Evolutionary conservation across 2,797 vertebrate genomes (phyloP).

Genomic region (Hemibagrus guttatus): DNA sequence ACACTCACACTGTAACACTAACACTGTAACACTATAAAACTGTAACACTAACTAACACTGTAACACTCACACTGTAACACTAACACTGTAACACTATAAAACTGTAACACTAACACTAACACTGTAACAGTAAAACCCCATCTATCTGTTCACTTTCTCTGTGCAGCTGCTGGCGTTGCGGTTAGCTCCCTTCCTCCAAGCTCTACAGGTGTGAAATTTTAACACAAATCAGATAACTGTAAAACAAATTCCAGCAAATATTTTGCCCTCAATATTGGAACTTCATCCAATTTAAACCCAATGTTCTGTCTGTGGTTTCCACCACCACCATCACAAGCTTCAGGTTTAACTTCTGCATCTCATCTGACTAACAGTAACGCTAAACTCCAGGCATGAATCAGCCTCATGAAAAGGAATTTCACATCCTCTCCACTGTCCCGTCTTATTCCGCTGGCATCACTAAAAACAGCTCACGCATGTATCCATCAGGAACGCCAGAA

Average conservation of each 20-base stretch:
- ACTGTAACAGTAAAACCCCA: background rate
- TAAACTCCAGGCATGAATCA: constrained; percentile 1
- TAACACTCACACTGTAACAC: too few relatives aligned
- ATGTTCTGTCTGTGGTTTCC: background rate
- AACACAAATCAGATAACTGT: background rate
- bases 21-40: too few relatives aligned
- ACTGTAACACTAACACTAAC: background rate
- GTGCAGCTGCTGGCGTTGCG: background rate
- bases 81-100: too few relatives aligned
- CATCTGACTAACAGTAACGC: background rate
- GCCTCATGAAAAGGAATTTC: constrained; percentile 20
- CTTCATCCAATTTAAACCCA: background rate
- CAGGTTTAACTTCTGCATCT: background rate
- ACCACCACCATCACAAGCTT: background rate
- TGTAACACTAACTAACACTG: too few relatives aligned
- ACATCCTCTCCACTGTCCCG: constrained; percentile 36
- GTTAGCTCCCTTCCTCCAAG: background rate
- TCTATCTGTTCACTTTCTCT: background rate
- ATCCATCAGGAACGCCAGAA: constrained; percentile 48
- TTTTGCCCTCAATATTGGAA: background rate
- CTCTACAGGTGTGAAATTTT: background rate
- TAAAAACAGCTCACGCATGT: constrained; percentile 46
- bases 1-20: too few relatives aligned
- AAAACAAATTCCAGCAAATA: background rate
- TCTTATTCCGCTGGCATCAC: constrained; percentile 28